These are phyloP conservation scores for Diogma glabrata DNA, from an alignment of 2,888 invertebrate species.

Conservation along the genomic window DNA sequence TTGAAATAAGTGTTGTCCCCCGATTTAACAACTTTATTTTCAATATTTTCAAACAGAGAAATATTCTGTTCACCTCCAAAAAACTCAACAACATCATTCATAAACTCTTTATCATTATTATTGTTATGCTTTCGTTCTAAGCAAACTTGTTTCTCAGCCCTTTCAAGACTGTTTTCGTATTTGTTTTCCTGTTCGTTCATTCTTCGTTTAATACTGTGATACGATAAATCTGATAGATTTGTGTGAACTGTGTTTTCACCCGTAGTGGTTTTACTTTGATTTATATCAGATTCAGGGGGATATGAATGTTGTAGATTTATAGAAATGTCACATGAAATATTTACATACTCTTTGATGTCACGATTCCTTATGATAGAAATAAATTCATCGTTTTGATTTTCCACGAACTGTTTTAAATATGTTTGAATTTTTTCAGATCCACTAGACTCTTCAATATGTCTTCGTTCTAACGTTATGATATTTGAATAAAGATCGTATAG, in stretches of 20 bases:
- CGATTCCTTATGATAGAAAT: not conserved
- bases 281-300: not conserved
- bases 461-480: constrained; percentile 8
- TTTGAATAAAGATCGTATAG: constrained; percentile 14
- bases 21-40: too few species aligned
- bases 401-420: not conserved
- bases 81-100: too few species aligned
- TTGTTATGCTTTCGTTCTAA: too few species aligned
- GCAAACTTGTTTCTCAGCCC: too few species aligned
- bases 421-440: not conserved
- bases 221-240: constrained; percentile 5
- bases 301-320: too few species aligned
- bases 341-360: not conserved
- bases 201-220: not conserved
- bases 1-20: too few species aligned
- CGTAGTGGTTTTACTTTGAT: not conserved
- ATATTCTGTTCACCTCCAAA: too few species aligned
- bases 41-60: too few species aligned
- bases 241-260: not conserved
- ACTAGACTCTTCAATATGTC: too few species aligned
- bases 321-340: not conserved
- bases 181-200: too few species aligned
- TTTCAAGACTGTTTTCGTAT: too few species aligned
- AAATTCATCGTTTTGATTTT: not conserved
- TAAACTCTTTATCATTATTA: too few species aligned